A percentile compares a stretch with the other conserved stretches of the same genome.
Evolutionary conservation across 2,888 invertebrate species (phyloP).

Genomic region (Dexiosoma caninum): DNA sequence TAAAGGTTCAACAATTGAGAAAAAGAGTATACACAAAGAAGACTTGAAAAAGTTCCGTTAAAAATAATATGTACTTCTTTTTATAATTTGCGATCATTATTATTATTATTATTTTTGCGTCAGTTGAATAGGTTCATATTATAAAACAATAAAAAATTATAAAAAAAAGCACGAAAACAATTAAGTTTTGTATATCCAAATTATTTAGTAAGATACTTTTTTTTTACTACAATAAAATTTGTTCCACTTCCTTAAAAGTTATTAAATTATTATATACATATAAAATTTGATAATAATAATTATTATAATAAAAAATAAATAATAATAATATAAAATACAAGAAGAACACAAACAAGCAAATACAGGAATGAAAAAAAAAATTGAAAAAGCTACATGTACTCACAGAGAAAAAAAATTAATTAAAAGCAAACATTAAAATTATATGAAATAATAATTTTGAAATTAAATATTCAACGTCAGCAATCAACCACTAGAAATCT

Average conservation of each 20-base stretch:
- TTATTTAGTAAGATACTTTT: no score
- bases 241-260: slow-evolving; percentile 77
- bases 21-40: no score
- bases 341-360: slow-evolving; percentile 55
- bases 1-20: no score
- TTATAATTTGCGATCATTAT: no score
- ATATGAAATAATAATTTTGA: slow-evolving; percentile 24
- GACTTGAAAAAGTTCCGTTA: no score
- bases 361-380: slow-evolving; percentile 25
- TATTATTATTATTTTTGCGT: no score
- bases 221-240: no score
- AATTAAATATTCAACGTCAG: slow-evolving; percentile 21
- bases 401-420: slow-evolving; percentile 37
- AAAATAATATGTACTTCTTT: no score
- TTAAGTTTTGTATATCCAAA: no score
- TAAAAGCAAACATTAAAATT: slow-evolving; percentile 25
- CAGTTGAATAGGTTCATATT: no score
- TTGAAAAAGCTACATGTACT: slow-evolving; percentile 58
- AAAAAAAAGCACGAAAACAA: no score
- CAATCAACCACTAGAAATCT: slow-evolving; percentile 29
- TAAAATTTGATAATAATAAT: slow-evolving; percentile 66
- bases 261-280: slow-evolving; percentile 69
- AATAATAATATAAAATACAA: slow-evolving; percentile 62
- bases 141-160: no score
- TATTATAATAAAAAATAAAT: slow-evolving; percentile 62